Evolutionary conservation across 2,797 vertebrate species (phyloP).

Genomic region (Xiphorhynchus erythropygius): DNA sequence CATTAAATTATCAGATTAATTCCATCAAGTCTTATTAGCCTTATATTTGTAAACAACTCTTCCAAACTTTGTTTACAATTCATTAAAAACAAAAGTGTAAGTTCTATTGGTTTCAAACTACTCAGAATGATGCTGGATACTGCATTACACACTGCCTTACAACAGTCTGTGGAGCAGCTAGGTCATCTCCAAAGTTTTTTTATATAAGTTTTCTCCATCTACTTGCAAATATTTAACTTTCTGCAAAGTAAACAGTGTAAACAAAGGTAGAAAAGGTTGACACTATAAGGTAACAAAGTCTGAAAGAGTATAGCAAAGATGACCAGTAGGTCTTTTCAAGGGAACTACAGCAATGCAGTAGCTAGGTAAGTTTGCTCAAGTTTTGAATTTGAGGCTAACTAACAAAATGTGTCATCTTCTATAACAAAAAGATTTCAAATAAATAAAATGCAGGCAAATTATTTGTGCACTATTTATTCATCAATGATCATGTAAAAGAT

Average conservation of each 20-base stretch:
- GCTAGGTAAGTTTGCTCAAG: not conserved
- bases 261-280: not conserved
- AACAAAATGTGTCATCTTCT: not conserved
- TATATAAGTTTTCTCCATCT: not conserved
- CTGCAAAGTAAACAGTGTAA: not conserved
- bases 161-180: not conserved
- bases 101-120: not conserved
- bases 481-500: not conserved
- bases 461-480: not conserved
- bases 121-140: not conserved
- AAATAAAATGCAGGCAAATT: not conserved
- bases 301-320: not conserved
- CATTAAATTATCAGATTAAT: conserved; percentile 1
- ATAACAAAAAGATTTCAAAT: not conserved
- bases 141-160: not conserved
- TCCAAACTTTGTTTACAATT: conserved; percentile 17
- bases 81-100: conserved; percentile 9
- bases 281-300: not conserved
- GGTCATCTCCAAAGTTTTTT: not conserved
- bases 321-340: not conserved
- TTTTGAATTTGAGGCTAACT: not conserved
- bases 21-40: conserved; percentile 15
- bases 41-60: conserved; percentile 41
- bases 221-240: not conserved
- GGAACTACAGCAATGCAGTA: not conserved